phyloP scores from a whole-genome alignment of 1,140 invertebrate species.

The Mya arenaria region DNA sequence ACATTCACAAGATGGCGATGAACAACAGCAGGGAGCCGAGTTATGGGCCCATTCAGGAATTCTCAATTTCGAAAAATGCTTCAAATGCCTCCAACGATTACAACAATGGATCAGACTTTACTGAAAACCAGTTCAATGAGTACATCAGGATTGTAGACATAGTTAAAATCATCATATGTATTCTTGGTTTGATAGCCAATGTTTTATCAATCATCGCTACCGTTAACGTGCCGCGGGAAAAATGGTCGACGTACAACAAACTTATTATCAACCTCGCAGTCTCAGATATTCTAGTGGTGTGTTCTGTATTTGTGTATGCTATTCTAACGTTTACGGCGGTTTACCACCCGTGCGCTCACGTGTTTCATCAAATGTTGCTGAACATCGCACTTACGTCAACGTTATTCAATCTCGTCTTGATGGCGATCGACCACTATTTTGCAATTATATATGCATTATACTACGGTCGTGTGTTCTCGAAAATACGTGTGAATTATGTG shows the following conservation, averaged over 20 bases:
- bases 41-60: no score
- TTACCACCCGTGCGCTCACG: not conserved
- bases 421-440: slow-evolving; percentile 89
- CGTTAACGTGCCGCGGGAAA: slow-evolving; percentile 36
- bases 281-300: slow-evolving; percentile 66
- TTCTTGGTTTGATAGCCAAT: slow-evolving; percentile 61
- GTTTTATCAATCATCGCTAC: slow-evolving; percentile 62
- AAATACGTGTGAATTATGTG: slow-evolving; percentile 85
- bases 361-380: not conserved
- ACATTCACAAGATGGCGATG: no score
- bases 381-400: slow-evolving; percentile 80
- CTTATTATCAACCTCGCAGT: slow-evolving; percentile 68
- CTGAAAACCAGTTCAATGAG: no score
- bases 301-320: slow-evolving; percentile 46
- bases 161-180: no score
- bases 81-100: no score
- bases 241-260: slow-evolving; percentile 62
- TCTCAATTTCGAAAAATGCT: no score
- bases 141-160: no score
- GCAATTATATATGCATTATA: slow-evolving; percentile 92
- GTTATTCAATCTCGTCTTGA: slow-evolving; percentile 85
- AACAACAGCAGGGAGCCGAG: no score
- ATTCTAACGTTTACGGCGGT: not conserved
- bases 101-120: no score
- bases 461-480: slow-evolving; percentile 86